Conservation (phyloP, 2,797 vertebrate genomes). For the Syncerus caffer region DNA sequence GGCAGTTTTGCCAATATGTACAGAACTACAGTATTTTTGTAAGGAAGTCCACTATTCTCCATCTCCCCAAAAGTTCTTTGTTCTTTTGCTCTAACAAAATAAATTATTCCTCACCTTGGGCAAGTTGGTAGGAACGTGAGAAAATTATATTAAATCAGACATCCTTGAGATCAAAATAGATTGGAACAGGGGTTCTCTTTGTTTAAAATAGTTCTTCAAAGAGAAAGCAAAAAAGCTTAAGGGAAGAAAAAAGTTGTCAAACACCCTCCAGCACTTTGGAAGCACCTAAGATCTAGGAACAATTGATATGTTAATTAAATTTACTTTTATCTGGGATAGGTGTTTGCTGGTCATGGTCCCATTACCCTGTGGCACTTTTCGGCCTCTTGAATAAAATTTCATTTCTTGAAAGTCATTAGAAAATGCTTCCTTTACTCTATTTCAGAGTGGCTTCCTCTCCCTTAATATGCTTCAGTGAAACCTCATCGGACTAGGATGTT, state of each 20-base stretch:
- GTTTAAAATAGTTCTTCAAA: slow-evolving; percentile 78
- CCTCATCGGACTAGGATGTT: neutral
- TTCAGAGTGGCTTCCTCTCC: slow-evolving; percentile 7
- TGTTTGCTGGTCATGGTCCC: slow-evolving; percentile 55
- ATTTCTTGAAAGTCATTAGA: slow-evolving; percentile 45
- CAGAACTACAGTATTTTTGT: neutral
- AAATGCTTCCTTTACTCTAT: slow-evolving; percentile 13
- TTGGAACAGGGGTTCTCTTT: slow-evolving; percentile 69
- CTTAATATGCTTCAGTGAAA: neutral
- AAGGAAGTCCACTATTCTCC: slow-evolving; percentile 46
- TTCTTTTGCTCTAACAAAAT: slow-evolving; percentile 60
- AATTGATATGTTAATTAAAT: slow-evolving; percentile 73
- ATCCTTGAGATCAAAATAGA: slow-evolving; percentile 77
- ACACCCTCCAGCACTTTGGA: slow-evolving; percentile 70
- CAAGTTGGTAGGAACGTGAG: slow-evolving; percentile 70
- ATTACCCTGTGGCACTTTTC: slow-evolving; percentile 49
- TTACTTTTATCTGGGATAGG: slow-evolving; percentile 62
- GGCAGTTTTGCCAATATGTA: neutral
- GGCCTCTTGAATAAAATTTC: slow-evolving; percentile 48
- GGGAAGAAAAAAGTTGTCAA: slow-evolving; percentile 73
- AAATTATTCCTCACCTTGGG: slow-evolving; percentile 76
- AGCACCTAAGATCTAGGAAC: slow-evolving; percentile 63
- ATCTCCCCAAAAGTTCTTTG: slow-evolving; percentile 55
- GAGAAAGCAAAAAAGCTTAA: slow-evolving; percentile 69
- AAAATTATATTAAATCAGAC: slow-evolving; percentile 76